Evolutionary conservation across 1,140 invertebrate genomes (phyloP).

Genomic region (Lethrus apterus): DNA sequence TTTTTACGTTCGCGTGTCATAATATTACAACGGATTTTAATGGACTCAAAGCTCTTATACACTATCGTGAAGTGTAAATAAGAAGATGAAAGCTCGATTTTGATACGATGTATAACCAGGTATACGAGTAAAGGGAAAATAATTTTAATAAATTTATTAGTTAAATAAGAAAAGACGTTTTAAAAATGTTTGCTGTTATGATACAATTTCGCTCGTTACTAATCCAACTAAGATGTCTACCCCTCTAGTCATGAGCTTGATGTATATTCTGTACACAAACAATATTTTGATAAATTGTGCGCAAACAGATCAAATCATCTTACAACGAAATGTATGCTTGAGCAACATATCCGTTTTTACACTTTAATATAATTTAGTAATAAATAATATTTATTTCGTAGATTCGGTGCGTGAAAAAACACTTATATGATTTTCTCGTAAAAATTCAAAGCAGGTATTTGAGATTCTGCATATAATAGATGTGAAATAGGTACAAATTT

Average conservation of each 20-base stretch:
- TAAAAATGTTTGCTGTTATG: constrained; percentile 18
- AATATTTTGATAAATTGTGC: constrained; percentile 23
- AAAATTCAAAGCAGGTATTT: no score
- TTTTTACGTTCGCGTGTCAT: no score
- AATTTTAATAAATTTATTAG: constrained; percentile 21
- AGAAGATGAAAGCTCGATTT: constrained; percentile 8
- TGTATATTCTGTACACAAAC: constrained; percentile 21
- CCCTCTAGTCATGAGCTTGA: constrained; percentile 1
- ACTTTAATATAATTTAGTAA: constrained; percentile 2
- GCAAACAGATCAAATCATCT: constrained; percentile 21
- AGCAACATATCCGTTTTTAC: constrained; percentile 15
- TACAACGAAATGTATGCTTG: constrained; percentile 22
- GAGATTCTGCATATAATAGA: background rate
- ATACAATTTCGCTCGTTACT: constrained; percentile 19
- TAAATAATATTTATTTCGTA: no score
- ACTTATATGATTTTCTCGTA: no score
- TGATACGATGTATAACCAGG: no score
- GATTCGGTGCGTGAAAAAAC: no score
- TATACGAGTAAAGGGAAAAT: constrained; percentile 11
- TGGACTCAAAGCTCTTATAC: constrained; percentile 8
- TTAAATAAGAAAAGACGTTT: constrained; percentile 15
- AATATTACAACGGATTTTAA: no score
- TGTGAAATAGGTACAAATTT: background rate
- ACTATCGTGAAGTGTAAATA: constrained; percentile 8
- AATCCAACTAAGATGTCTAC: constrained; percentile 17